These are phyloP conservation scores for Loripinus fragilis DNA, from an alignment of 2,888 invertebrate species.

Conservation along the genomic window DNA sequence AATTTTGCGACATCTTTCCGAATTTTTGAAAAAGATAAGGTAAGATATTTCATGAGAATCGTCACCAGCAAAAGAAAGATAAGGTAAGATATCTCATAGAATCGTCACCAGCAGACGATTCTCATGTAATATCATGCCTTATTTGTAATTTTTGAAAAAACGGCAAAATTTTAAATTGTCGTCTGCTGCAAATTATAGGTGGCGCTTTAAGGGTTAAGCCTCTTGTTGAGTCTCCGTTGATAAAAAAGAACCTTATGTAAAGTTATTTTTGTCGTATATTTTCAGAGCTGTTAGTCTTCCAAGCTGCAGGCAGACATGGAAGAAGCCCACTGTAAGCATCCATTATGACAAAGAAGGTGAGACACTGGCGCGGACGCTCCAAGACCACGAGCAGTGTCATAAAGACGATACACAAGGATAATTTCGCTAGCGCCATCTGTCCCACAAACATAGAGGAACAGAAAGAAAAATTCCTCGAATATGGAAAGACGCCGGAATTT, in stretches of 20 bases:
- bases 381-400: constrained; percentile 57
- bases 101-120: no score
- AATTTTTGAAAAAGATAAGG: no score
- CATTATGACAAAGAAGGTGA: constrained; percentile 56
- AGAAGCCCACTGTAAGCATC: not conserved
- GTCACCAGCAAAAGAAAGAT: no score
- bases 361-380: constrained; percentile 55
- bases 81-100: no score
- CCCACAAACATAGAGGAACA: constrained; percentile 80
- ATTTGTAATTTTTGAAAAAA: no score
- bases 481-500: constrained; percentile 78
- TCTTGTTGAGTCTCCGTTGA: not conserved
- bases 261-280: not conserved
- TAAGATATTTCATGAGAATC: no score
- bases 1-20: no score
- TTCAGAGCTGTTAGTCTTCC: constrained; percentile 8
- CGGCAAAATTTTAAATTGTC: no score
- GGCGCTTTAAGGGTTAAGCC: no score
- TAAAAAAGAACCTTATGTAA: not conserved
- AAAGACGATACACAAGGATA: constrained; percentile 57
- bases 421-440: constrained; percentile 68
- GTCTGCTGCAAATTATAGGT: no score
- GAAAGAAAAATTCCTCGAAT: constrained; percentile 78
- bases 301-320: constrained; percentile 12
- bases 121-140: no score